phyloP scores from a whole-genome alignment of 2,113 vertebrate genomes.

The Spizaetus ornatus region DNA sequence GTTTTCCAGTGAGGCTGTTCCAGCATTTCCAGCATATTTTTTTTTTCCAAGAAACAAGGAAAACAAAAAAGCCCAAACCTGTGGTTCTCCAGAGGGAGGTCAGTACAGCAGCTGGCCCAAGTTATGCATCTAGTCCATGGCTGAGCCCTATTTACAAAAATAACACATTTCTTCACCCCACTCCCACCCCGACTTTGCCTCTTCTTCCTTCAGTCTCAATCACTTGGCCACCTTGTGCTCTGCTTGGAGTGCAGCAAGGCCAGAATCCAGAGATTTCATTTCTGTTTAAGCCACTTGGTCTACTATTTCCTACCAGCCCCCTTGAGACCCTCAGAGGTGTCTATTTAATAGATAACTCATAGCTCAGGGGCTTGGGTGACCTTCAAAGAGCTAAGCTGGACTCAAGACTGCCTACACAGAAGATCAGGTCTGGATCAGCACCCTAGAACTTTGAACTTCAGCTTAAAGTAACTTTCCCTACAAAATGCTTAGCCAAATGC shows the following conservation, averaged over 20 bases:
- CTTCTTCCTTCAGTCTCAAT: background rate
- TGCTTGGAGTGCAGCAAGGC: background rate
- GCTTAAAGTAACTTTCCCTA: background rate
- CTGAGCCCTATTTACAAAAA: background rate
- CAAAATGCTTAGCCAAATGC: background rate
- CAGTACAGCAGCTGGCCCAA: background rate
- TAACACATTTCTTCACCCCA: background rate
- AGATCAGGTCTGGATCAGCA: background rate
- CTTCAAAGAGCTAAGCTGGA: background rate
- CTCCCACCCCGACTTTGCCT: background rate
- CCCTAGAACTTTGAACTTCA: background rate
- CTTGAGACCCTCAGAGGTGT: background rate
- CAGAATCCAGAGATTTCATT: background rate
- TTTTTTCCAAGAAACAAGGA: background rate
- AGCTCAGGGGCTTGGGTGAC: background rate
- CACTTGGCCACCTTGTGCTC: background rate
- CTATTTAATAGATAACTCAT: background rate
- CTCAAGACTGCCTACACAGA: background rate
- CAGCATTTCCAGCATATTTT: background rate
- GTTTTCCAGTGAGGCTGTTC: background rate
- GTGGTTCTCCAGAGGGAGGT: background rate
- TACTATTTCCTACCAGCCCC: background rate
- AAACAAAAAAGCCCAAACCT: background rate
- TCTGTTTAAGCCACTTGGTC: background rate
- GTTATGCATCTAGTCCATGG: background rate